These are phyloP conservation scores for Globia sparganii DNA, from an alignment of 2,888 invertebrate species.

Conservation along the genomic window DNA sequence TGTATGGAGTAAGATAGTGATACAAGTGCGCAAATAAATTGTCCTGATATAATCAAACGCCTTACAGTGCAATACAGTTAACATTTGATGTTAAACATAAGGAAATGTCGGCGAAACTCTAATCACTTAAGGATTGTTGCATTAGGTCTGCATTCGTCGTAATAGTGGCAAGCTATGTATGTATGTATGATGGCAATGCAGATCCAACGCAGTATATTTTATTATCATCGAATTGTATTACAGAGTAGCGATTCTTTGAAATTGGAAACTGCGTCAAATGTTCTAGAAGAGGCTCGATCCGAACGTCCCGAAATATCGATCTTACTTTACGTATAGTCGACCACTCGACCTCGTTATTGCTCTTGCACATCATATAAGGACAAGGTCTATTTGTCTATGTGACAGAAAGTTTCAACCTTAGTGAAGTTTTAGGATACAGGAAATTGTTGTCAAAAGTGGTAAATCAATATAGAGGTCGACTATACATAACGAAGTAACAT, in stretches of 20 bases:
- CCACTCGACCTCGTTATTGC: background rate
- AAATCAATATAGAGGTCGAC: background rate
- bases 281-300: background rate
- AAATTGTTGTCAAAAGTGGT: background rate
- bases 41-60: conserved; percentile 43
- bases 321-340: background rate
- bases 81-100: conserved; percentile 49
- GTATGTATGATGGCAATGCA: background rate
- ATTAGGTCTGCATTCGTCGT: conserved; percentile 4
- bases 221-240: conserved; percentile 16
- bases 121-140: conserved; percentile 16
- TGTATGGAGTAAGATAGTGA: conserved; percentile 29
- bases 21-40: conserved; percentile 19
- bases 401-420: background rate
- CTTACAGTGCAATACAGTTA: conserved; percentile 49
- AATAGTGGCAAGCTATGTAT: background rate
- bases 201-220: conserved; percentile 22
- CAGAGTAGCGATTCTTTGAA: background rate
- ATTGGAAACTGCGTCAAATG: background rate
- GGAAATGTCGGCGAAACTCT: background rate
- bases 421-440: background rate
- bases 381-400: background rate
- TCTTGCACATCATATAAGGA: background rate
- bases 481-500: background rate
- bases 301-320: background rate